Evolutionary conservation across 2,113 vertebrate species (phyloP).

Genomic region (Rhodinocichla rosea): DNA sequence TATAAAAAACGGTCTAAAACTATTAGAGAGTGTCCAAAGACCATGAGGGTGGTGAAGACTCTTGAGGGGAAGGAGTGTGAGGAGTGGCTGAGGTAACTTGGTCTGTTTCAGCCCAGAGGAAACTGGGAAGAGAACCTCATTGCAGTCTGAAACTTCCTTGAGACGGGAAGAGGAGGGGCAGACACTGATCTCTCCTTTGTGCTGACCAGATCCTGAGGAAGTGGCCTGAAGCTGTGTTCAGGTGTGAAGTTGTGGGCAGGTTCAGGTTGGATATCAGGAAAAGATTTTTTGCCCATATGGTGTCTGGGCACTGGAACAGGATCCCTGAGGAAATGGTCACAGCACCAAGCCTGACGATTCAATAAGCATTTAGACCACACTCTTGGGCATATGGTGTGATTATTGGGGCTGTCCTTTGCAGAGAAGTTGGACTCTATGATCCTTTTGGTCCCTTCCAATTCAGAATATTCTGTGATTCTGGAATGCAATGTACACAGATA

Average conservation of each 20-base stretch:
- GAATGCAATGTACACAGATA: not conserved
- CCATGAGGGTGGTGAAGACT: not conserved
- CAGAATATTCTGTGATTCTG: not conserved
- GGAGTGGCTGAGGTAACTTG: not conserved
- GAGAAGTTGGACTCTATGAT: not conserved
- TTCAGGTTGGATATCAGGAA: not conserved
- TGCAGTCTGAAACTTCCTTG: not conserved
- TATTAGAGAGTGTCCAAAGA: not conserved
- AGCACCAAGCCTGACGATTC: not conserved
- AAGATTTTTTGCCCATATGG: not conserved
- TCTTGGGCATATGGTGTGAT: fast-evolving
- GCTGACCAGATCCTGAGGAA: not conserved
- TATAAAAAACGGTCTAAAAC: fast-evolving
- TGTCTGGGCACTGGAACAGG: not conserved
- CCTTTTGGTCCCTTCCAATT: not conserved
- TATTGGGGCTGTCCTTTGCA: not conserved
- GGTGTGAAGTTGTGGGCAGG: not conserved
- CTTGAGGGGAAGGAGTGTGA: not conserved
- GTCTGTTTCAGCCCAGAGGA: not conserved
- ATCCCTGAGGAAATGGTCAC: not conserved
- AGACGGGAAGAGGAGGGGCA: no score
- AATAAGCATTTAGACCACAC: not conserved
- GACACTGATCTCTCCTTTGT: not conserved
- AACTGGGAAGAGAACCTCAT: not conserved
- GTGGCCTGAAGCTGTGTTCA: not conserved